Base-by-base conservation (phyloP, 2,888 invertebrate genomes). In the Stenotaenia linearis region DNA sequence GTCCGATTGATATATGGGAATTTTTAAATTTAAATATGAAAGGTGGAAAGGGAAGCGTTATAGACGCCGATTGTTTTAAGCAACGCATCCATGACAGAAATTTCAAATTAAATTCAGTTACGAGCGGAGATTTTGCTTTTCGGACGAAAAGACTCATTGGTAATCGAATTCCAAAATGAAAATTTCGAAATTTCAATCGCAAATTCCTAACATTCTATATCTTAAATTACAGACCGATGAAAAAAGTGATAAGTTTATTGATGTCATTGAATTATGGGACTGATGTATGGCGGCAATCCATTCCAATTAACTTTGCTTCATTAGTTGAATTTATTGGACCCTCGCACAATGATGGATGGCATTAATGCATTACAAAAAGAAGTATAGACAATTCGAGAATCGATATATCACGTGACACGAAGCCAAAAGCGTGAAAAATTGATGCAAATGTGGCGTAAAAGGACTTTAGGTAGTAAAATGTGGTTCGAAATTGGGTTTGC, bases 221-320 rank as follows among this genome's bases (percentile, higher is more conserved):
- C 9, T 9, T 32, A 32, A 32, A 32, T 32, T 9, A 32, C 18
- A 5, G 10, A 25, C 0, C 12, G n/a, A 25, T 9, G n/a, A 69
- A 69, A 69, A 69, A 69, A 69, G 69, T 69, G 69, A 69, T 69
- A 69, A 69, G 69, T 69, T 28, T n/a, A 69, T 69, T 69, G 69
- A 69, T 69, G 69, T 69, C 69, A 69, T 69, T 69, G 69, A 69
- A 69, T 69, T 69, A 69, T 69, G 69, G 25, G 69, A 69, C 69
- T 69, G 69, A 69, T 69, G 28, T 69, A 69, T 69, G 69, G 69
- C 10, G 69, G 69, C 69, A 69, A 69, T 69, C 69, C 69, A 69
- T 69, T 69, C 12, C 69, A 69, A 69, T 69, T 69, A 69, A 69
- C 25, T 69, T 69, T 69, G 25, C 25, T 69, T 69, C 69, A 69